Evolutionary conservation across 2,888 invertebrate species (phyloP), one percentile per base, ranked within the genome.

Genomic region (Drosophila neoperkinsi): DNA sequence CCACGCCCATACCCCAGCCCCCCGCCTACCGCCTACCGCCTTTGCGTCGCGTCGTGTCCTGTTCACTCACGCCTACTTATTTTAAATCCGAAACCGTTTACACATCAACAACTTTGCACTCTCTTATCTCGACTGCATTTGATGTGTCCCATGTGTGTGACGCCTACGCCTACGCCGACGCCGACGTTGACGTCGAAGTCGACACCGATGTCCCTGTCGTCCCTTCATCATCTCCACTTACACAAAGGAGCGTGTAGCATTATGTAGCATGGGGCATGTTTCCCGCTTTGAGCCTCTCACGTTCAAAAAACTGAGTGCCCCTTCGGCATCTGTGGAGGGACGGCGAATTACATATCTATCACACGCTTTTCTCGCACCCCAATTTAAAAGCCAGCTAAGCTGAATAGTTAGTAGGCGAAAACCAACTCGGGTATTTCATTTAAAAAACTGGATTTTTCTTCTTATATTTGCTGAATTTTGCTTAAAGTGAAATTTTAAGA

Each of bases 61-160:
- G 61, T 49, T 55, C 63, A 59, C 81, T 74, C 74, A 73, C 75
- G 78, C 75, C 81, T 76, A 68, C 81, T 81, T 76, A 81, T 66
- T 81, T 81, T 81, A 81, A 81, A 81, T 81, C 81, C 82, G 79
- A 77, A 81, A 79, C 82, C 76, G 81, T 81, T 81, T 81, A 81
- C 81, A 81, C 81, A 81, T 81, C 81, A 81, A 81, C 81, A 81
- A 81, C 81, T 81, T 81, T 70, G 77, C 81, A 81, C 82, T 79
- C 81, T 77, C 82, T 82, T 82, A 82, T 82, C 79, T 79, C 65
- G 60, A 71, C 71, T 81, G 81, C 69, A 77, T 81, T 81, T 80
- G 81, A 81, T 80, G 78, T 80, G 81, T 80, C 80, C 80, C 81
- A 81, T 81, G 82, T 78, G 72, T 74, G 74, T 50, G 57, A 38